A percentile compares a stretch with the other conserved stretches of the same genome.
phyloP scores from a whole-genome alignment of 2,113 vertebrate genomes.

The Pachypanchax playfairii region DNA sequence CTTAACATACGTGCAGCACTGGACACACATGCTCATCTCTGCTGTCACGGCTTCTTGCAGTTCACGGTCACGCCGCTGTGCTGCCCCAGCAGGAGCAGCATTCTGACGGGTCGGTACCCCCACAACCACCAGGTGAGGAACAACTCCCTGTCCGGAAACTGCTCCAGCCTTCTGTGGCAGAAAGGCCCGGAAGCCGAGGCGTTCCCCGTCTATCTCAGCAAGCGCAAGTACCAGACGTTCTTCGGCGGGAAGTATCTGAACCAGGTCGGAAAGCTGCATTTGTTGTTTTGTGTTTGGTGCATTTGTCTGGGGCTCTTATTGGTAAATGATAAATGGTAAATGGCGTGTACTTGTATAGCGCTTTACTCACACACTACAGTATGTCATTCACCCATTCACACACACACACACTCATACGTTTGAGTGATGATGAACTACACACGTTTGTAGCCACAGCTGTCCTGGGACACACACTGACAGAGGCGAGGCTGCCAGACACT shows the following conservation, averaged over 20 bases:
- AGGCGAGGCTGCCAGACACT: too few relatives aligned
- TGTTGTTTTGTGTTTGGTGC: too few relatives aligned
- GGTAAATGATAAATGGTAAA: too few relatives aligned
- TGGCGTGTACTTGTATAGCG: too few relatives aligned
- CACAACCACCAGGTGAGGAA: constrained; percentile 83
- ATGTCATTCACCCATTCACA: too few relatives aligned
- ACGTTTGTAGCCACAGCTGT: too few relatives aligned
- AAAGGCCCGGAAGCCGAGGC: constrained; percentile 66
- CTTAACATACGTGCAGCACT: too few relatives aligned
- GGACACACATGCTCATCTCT: constrained; percentile 11
- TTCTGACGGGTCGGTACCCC: constrained; percentile 79
- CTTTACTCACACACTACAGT: too few relatives aligned
- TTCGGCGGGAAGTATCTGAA: constrained; percentile 83
- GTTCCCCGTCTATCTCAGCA: constrained; percentile 79
- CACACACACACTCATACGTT: too few relatives aligned
- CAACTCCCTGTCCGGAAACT: constrained; percentile 81
- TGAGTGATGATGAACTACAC: too few relatives aligned
- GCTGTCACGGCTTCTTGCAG: constrained; percentile 47
- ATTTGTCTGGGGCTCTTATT: too few relatives aligned
- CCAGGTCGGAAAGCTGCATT: constrained; percentile 74
- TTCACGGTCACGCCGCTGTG: constrained; percentile 80
- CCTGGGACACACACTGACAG: too few relatives aligned
- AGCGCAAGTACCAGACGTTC: constrained; percentile 81
- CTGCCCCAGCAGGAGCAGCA: constrained; percentile 83
- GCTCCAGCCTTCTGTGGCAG: constrained; percentile 80